Evolutionary conservation across 35 echinoderm and acorn worm genomes (phyloP).

Genomic region (Heliocidaris tuberculata): DNA sequence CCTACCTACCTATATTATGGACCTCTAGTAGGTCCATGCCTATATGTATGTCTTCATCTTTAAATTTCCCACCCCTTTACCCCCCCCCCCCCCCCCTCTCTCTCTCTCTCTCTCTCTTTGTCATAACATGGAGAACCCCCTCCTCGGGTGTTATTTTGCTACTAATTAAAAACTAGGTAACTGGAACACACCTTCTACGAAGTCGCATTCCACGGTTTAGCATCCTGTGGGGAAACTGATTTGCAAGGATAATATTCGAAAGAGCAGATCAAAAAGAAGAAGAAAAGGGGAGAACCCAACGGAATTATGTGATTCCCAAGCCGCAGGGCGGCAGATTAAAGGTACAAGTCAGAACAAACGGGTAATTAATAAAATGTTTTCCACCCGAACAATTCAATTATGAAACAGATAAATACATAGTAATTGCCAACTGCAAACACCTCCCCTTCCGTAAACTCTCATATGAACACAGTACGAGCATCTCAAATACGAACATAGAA

Average conservation of each 20-base stretch:
- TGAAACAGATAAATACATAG: too few relatives aligned
- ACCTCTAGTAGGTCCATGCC: too few relatives aligned
- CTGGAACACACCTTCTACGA: neutral
- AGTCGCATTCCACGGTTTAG: neutral
- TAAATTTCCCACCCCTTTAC: too few relatives aligned
- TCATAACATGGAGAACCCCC: neutral
- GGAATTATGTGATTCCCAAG: neutral
- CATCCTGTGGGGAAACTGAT: neutral
- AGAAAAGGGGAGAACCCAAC: neutral
- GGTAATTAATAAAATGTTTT: too few relatives aligned
- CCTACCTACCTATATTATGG: too few relatives aligned
- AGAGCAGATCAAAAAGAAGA: neutral
- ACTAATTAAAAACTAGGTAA: conserved; percentile 19
- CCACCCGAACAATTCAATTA: too few relatives aligned
- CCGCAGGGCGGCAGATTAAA: neutral
- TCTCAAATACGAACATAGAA: too few relatives aligned
- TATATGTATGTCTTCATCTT: too few relatives aligned
- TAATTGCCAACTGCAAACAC: too few relatives aligned
- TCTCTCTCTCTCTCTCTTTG: neutral
- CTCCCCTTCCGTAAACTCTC: too few relatives aligned
- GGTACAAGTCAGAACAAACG: neutral
- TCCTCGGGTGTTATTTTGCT: neutral
- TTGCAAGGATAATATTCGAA: neutral
- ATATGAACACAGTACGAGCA: too few relatives aligned
- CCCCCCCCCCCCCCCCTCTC: too few relatives aligned